Conservation (phyloP, 1,140 invertebrate genomes). For the Nylanderia fulva region DNA sequence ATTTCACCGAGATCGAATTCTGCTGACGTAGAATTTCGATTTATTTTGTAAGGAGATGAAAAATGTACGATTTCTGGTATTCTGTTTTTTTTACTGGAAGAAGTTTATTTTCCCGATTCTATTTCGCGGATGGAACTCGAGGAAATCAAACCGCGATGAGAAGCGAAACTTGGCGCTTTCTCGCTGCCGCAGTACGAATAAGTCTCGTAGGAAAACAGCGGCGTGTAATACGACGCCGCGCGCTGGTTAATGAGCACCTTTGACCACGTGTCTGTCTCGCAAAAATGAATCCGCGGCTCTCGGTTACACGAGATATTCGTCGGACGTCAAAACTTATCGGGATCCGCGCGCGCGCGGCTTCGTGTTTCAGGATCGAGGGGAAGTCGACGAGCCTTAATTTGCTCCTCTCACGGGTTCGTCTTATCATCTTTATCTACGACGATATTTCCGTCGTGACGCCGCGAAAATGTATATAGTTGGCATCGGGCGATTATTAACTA, state of each 20-base stretch:
- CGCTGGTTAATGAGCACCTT: slow-evolving; percentile 56
- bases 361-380: slow-evolving; percentile 42
- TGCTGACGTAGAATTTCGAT: background rate
- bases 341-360: background rate
- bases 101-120: slow-evolving; percentile 20
- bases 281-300: slow-evolving; percentile 55
- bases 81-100: background rate
- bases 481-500: background rate
- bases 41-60: background rate
- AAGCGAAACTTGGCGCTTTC: slow-evolving; percentile 23
- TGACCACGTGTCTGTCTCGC: background rate
- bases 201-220: background rate
- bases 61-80: background rate
- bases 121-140: slow-evolving; percentile 39
- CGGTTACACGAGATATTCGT: slow-evolving; percentile 12
- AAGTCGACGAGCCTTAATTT: slow-evolving; percentile 56
- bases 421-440: slow-evolving; percentile 60
- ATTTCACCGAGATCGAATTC: background rate
- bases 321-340: slow-evolving; percentile 36
- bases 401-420: slow-evolving; percentile 32
- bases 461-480: background rate
- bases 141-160: slow-evolving; percentile 11
- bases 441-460: slow-evolving; percentile 31
- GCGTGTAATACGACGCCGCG: slow-evolving; percentile 52
- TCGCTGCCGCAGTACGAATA: background rate